phyloP scores from a whole-genome alignment of 2,113 vertebrate species.

The Chaetodon auriga region DNA sequence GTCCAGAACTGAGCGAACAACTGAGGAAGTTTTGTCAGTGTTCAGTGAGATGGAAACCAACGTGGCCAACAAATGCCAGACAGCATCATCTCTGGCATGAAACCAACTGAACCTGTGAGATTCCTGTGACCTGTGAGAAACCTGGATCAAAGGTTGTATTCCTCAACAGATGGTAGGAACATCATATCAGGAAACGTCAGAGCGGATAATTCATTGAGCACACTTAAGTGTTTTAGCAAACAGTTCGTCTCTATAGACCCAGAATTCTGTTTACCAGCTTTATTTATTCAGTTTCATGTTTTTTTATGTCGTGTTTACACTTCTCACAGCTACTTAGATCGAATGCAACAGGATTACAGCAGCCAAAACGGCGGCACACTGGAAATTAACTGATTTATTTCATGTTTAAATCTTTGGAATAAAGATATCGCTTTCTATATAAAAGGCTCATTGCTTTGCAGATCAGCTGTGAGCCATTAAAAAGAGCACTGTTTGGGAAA shows the following conservation, averaged over 20 bases:
- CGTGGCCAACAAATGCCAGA: not conserved
- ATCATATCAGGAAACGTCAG: not conserved
- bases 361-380: no score
- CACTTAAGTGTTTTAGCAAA: not conserved
- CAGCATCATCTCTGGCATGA: not conserved
- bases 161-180: not conserved
- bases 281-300: not conserved
- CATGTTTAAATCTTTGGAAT: no score
- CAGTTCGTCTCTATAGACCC: not conserved
- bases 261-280: not conserved
- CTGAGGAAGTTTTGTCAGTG: conserved; percentile 22
- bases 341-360: not conserved
- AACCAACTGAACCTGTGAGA: not conserved
- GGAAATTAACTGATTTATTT: no score
- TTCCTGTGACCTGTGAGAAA: not conserved
- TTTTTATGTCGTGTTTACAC: not conserved
- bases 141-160: not conserved
- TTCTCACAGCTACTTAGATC: not conserved
- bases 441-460: not conserved
- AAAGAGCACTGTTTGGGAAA: not conserved
- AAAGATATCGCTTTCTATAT: no score
- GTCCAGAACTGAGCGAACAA: not conserved
- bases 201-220: not conserved
- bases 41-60: conserved; percentile 26
- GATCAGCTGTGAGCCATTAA: no score